Percentiles rank a stretch among this genome's conserved stretches.
phyloP scores from a whole-genome alignment of 2,888 invertebrate genomes.

The Synanthedon tipuliformis region DNA sequence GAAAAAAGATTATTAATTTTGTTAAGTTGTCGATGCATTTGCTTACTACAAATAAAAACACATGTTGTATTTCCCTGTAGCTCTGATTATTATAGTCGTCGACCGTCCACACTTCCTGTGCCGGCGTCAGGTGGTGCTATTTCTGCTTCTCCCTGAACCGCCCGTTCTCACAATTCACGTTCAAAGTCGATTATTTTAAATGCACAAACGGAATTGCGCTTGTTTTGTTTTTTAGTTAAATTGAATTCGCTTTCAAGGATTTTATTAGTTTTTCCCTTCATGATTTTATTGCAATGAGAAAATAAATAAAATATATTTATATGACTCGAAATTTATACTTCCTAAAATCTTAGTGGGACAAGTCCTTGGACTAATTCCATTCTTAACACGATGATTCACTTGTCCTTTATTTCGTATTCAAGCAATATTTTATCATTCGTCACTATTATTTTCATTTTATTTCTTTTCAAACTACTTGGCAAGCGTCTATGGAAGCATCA shows the following conservation, averaged over 20 bases:
- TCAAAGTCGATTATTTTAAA: conserved; percentile 56
- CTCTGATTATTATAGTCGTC: conserved; percentile 7
- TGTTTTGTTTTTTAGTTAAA: conserved; percentile 16
- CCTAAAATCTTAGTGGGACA: neutral
- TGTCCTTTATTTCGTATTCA: conserved; percentile 23
- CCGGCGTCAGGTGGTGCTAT: conserved; percentile 50
- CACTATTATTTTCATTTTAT: too few species aligned
- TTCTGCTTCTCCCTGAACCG: conserved; percentile 56
- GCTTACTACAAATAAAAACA: too few species aligned
- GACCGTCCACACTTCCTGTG: conserved; percentile 51
- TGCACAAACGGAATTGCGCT: conserved; percentile 16
- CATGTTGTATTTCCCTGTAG: neutral
- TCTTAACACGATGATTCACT: conserved; percentile 26
- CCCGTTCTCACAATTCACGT: conserved; percentile 42
- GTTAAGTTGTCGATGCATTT: too few species aligned
- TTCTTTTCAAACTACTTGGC: conserved; percentile 1
- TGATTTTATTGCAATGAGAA: neutral
- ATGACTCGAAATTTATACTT: neutral
- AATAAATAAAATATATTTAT: neutral
- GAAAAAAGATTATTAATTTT: too few species aligned
- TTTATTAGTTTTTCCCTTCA: neutral
- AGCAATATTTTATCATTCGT: conserved; percentile 20
- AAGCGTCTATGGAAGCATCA: too few species aligned
- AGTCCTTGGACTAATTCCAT: conserved; percentile 34
- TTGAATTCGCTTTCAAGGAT: conserved; percentile 12